Evolutionary conservation across 2,888 invertebrate species (phyloP).

Genomic region (Caenorhabditis zanzibari): DNA sequence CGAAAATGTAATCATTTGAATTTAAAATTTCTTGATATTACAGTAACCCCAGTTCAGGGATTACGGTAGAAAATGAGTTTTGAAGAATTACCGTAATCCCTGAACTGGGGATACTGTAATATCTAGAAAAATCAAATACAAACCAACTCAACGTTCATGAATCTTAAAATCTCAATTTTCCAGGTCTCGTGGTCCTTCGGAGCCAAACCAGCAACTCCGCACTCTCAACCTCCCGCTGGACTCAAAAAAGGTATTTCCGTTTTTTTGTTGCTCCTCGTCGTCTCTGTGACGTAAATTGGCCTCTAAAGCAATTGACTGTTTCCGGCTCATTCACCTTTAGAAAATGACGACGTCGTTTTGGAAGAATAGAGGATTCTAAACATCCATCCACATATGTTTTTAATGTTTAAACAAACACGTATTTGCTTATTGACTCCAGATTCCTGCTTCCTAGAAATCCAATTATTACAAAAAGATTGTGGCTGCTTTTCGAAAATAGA

Average conservation of each 20-base stretch:
- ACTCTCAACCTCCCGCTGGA: conserved; percentile 70
- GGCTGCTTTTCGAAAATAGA: conserved; percentile 8
- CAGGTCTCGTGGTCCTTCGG: conserved; percentile 74
- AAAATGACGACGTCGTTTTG: conserved; percentile 10
- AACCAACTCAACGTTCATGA: background rate
- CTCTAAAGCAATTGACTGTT: conserved; percentile 23
- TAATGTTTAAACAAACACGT: conserved; percentile 38
- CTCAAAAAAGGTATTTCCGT: conserved; percentile 52
- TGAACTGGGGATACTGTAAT: too few relatives aligned
- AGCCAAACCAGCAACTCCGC: conserved; percentile 70
- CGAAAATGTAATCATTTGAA: too few relatives aligned
- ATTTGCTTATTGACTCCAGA: conserved; percentile 51
- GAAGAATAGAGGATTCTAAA: conserved; percentile 2
- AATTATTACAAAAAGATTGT: conserved; percentile 19
- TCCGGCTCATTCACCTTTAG: conserved; percentile 47
- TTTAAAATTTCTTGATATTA: too few relatives aligned
- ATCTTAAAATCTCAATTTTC: conserved; percentile 18
- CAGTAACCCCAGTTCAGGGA: too few relatives aligned
- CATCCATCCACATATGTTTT: conserved; percentile 48
- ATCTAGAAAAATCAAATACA: too few relatives aligned
- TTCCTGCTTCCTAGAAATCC: conserved; percentile 20
- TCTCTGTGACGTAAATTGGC: conserved; percentile 33
- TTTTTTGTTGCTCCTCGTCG: conserved; percentile 12
- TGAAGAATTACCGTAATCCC: too few relatives aligned
- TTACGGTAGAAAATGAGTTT: too few relatives aligned